Percentiles rank a stretch among this genome's conserved stretches.
phyloP scores from a whole-genome alignment of 2,113 vertebrate genomes.

The Python bivittatus region DNA sequence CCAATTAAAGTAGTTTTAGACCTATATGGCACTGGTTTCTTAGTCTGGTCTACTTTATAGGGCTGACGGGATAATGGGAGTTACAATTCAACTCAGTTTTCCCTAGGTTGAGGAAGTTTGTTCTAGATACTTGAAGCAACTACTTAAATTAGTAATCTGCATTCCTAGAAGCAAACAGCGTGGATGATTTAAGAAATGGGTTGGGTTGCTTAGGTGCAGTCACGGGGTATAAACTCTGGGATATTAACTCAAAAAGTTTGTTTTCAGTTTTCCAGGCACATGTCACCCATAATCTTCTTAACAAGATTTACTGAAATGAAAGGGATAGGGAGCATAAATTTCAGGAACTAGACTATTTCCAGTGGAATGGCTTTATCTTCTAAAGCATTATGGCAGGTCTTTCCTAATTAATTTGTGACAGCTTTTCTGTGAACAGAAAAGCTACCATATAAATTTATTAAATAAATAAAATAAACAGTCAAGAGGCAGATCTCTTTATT shows the following conservation, averaged over 20 bases:
- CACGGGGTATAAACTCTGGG: neutral
- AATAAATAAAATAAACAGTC: neutral
- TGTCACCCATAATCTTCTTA: neutral
- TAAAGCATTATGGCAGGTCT: neutral
- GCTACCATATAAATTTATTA: neutral
- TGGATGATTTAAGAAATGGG: neutral
- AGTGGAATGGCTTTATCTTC: neutral
- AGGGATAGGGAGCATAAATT: neutral
- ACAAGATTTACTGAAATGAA: neutral
- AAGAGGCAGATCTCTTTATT: neutral
- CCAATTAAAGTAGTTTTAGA: neutral
- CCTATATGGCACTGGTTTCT: neutral
- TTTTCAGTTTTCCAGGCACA: neutral
- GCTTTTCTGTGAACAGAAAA: neutral
- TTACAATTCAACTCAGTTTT: neutral
- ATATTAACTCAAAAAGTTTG: neutral
- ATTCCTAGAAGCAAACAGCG: neutral
- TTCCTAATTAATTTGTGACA: neutral
- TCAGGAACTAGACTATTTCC: neutral
- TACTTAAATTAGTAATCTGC: neutral
- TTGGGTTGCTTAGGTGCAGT: neutral
- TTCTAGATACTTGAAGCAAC: neutral
- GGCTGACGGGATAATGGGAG: neutral
- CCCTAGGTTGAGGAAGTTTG: neutral
- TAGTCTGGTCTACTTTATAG: neutral